Conservation (phyloP, 1,140 invertebrate species). For the Philaenus spumarius region DNA sequence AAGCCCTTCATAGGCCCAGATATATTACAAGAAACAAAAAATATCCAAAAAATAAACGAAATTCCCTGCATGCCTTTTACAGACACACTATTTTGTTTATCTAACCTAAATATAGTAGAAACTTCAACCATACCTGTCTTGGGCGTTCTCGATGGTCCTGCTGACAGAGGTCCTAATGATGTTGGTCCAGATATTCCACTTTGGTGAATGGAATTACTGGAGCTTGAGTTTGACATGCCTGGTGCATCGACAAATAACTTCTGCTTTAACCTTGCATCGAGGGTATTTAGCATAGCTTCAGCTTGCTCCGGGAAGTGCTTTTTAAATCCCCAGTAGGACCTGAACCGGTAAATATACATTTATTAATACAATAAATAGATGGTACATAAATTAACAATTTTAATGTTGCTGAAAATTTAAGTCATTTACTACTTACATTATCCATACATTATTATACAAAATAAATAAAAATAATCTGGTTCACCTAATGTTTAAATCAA, state of each 20-base stretch:
- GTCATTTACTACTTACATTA: too few species aligned
- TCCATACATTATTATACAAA: not conserved
- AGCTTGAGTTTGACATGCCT: not conserved
- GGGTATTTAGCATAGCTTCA: conserved; percentile 69
- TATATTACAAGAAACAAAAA: too few species aligned
- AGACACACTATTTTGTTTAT: too few species aligned
- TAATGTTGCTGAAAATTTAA: too few species aligned
- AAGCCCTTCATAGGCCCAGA: too few species aligned
- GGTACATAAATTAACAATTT: conserved; percentile 10
- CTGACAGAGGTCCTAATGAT: too few species aligned
- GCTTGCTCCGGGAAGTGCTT: conserved; percentile 87
- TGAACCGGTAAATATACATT: too few species aligned
- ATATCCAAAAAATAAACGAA: too few species aligned
- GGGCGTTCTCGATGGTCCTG: too few species aligned
- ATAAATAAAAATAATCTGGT: not conserved
- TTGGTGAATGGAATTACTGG: not conserved
- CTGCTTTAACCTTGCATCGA: conserved; percentile 81
- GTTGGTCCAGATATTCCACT: not conserved
- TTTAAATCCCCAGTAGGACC: conserved; percentile 86
- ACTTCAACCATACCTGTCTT: not conserved
- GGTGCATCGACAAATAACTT: conserved; percentile 46
- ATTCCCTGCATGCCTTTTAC: too few species aligned
- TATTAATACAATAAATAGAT: too few species aligned
- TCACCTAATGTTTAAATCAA: not conserved
- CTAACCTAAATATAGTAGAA: too few species aligned